Evolutionary conservation across 2,888 invertebrate species (phyloP), one percentile per base, ranked within the genome.

Genomic region (Amiota minor): DNA sequence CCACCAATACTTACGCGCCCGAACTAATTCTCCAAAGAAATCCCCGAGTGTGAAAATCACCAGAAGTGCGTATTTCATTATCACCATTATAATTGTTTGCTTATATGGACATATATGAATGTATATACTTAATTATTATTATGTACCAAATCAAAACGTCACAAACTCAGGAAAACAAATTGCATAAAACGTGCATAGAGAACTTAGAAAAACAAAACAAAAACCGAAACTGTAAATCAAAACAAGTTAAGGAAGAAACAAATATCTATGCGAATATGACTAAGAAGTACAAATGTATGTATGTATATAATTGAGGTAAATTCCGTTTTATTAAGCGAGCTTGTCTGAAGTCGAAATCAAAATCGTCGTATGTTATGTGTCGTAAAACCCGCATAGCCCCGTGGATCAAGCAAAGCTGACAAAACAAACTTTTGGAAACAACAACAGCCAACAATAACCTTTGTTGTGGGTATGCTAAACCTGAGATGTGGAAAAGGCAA

Each of bases 1-100:
- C 18, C 65, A 49, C 72, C 70, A 74, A 71, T 79, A 82, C 82
- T 82, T 82, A 82, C 82, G 85, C 64, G 82, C 79, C 35, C 69
- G 74, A 8, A 78, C 55, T 68, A 75, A 74, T 70, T 75, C 74
- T 4, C 76, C 65, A 73, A 56, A 75, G 23, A 75, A 35, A 14
- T 50, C 59, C 59, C 59, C 59, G 10, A 11, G 11, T 18, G 20
- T 20, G 16, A 59, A 59, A 18, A 59, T 10, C 20, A 59, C 76
- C 45, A 78, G 35, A 49, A 82, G 72, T 9, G 77, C 65, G 74
- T 20, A 70, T 18, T 70, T 20, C 6, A 59, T 23, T 23, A 70
- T 68, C n/a, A 59, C 3, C 50, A 65, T 65, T 49, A 45, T 49
- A 20, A 16, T 50, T 67, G 16, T 67, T 49, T 16, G 18, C 49